These are phyloP conservation scores for Lepus americanus DNA, from an alignment of 2,113 vertebrate genomes.

Conservation along the genomic window DNA sequence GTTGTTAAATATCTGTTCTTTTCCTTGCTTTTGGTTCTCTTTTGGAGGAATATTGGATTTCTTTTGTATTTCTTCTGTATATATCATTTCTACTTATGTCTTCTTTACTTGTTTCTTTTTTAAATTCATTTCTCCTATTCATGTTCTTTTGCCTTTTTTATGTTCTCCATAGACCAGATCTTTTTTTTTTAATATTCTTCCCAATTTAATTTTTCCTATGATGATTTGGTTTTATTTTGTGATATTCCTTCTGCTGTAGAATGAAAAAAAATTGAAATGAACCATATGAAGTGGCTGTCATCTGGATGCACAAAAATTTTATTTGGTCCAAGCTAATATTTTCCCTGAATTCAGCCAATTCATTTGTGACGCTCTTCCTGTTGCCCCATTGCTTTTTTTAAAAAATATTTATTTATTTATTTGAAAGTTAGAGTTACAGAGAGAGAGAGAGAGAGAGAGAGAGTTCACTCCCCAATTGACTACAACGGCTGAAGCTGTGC, in stretches of 20 bases:
- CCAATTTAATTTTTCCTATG: not conserved
- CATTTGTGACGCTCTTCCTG: not conserved
- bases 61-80: not conserved
- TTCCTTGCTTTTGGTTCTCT: not conserved
- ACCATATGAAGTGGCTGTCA: not conserved
- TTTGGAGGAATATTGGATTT: not conserved
- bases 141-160: not conserved
- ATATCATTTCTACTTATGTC: not conserved
- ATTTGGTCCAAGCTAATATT: not conserved
- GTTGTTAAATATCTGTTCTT: not conserved
- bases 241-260: conserved; percentile 5
- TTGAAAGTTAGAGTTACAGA: too few species aligned
- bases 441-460: too few species aligned
- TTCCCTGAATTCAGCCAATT: not conserved
- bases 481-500: too few species aligned
- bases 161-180: not conserved
- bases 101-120: conserved; percentile 12
- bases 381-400: not conserved
- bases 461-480: too few species aligned
- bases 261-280: not conserved
- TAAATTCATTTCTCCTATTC: not conserved
- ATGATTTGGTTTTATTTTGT: not conserved
- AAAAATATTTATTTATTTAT: too few species aligned
- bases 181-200: not conserved
- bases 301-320: conserved; percentile 3